These are phyloP conservation scores for Anthopleura sola DNA, from an alignment of 64 coral and sea anemone genomes.

Conservation along the genomic window DNA sequence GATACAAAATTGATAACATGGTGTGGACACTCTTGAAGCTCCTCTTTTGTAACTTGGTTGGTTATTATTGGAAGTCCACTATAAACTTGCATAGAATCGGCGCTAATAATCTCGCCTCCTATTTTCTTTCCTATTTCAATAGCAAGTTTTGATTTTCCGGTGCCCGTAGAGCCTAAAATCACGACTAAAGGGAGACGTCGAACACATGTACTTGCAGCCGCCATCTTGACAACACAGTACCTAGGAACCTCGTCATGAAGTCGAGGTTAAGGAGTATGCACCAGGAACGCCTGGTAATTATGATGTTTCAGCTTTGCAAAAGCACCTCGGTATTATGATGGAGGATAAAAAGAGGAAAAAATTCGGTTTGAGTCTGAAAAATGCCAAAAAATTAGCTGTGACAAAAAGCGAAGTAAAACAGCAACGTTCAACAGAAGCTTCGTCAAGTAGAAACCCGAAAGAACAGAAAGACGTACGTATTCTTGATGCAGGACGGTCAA, in stretches of 20 bases:
- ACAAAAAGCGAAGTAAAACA: slow-evolving; percentile 3
- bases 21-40: slow-evolving; percentile 59
- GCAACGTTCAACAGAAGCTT: background rate
- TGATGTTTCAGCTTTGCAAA: background rate
- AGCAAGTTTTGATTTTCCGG: slow-evolving; percentile 98
- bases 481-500: background rate
- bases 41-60: slow-evolving; percentile 84
- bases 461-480: background rate
- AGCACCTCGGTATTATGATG: slow-evolving; percentile 17
- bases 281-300: background rate
- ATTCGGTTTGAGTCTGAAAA: slow-evolving; percentile 54
- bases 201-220: slow-evolving; percentile 5
- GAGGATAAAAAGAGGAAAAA: slow-evolving; percentile 59
- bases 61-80: slow-evolving; percentile 91
- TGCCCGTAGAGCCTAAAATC: slow-evolving; percentile 90
- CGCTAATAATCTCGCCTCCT: slow-evolving; percentile 92
- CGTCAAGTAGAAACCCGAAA: background rate
- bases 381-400: slow-evolving; percentile 36
- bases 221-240: slow-evolving; percentile 63
- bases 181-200: slow-evolving; percentile 76
- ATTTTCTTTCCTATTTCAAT: slow-evolving; percentile 93
- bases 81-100: slow-evolving; percentile 99
- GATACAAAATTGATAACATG: slow-evolving; percentile 84
- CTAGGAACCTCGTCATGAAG: background rate
- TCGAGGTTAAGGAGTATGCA: background rate